Conservation (phyloP, 37 sponge, comb jelly and placozoan species). For the Halisarca cf. caerulea region DNA sequence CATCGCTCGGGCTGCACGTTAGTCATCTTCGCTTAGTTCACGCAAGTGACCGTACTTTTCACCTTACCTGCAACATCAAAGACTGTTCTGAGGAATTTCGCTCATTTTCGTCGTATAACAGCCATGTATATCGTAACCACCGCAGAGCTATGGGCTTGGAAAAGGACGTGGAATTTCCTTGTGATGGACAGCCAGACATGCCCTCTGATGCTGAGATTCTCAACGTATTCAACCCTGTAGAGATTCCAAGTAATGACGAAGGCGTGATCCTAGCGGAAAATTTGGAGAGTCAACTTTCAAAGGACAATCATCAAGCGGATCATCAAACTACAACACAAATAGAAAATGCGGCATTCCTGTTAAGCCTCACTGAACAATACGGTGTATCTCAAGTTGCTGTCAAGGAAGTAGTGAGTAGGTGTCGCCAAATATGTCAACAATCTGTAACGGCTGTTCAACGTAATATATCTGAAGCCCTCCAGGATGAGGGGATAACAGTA, state of each 20-base stretch:
- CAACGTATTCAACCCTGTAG: no score
- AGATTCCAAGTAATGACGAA: background rate
- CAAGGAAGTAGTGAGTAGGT: background rate
- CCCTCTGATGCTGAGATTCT: background rate
- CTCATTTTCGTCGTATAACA: constrained; percentile 30
- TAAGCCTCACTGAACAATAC: constrained; percentile 13
- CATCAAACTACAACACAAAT: background rate
- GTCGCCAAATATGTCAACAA: background rate
- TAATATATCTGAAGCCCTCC: background rate
- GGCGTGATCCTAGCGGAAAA: background rate
- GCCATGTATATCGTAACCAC: constrained; percentile 43
- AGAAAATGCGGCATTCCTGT: constrained; percentile 22
- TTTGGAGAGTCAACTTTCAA: background rate
- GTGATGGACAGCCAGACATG: background rate
- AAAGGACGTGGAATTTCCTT: background rate
- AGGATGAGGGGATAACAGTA: background rate
- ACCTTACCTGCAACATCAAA: constrained; percentile 27
- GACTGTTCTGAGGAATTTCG: constrained; percentile 19
- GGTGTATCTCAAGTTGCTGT: constrained; percentile 35
- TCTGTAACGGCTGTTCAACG: background rate
- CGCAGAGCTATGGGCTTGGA: background rate
- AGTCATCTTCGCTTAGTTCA: constrained; percentile 50
- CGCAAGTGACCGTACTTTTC: constrained; percentile 25
- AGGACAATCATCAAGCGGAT: background rate
- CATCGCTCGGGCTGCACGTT: background rate